Conservation (phyloP, 1,140 invertebrate genomes). For the Drosophila persimilis region DNA sequence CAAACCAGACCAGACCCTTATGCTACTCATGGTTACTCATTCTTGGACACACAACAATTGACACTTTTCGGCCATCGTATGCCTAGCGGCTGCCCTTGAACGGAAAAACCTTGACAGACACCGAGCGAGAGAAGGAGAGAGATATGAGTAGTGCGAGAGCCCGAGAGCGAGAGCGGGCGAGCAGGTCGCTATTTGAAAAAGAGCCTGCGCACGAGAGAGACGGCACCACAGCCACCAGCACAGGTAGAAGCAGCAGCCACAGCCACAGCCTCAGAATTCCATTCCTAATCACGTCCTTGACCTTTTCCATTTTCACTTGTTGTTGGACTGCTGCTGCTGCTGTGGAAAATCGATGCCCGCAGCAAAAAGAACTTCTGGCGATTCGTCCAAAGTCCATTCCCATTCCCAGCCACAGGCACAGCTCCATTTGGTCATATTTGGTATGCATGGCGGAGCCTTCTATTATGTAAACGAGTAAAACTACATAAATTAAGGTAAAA, state of each 20-base stretch:
- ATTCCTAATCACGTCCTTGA: slow-evolving; percentile 60
- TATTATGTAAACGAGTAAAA: slow-evolving; percentile 64
- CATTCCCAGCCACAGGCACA: not conserved
- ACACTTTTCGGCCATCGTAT: slow-evolving; percentile 30
- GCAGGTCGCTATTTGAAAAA: slow-evolving; percentile 5
- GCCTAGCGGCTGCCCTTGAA: slow-evolving; percentile 60
- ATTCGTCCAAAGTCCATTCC: slow-evolving; percentile 30
- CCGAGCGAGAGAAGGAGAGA: slow-evolving; percentile 1
- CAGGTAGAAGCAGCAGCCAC: slow-evolving; percentile 52
- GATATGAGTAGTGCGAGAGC: slow-evolving; percentile 6
- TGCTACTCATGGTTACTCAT: slow-evolving; percentile 18
- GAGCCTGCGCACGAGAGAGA: slow-evolving; percentile 47
- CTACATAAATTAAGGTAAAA: slow-evolving; percentile 66
- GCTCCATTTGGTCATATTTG: slow-evolving; percentile 44
- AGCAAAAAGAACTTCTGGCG: slow-evolving; percentile 6
- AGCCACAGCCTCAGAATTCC: too few species aligned
- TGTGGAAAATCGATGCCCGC: slow-evolving; percentile 60
- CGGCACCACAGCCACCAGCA: slow-evolving; percentile 27
- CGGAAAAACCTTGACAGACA: slow-evolving; percentile 61
- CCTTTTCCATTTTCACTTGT: slow-evolving; percentile 56
- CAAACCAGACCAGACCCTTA: not conserved
- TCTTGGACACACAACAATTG: slow-evolving; percentile 12
- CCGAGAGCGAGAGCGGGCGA: slow-evolving; percentile 6
- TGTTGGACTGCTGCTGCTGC: slow-evolving; percentile 31
- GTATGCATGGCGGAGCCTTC: slow-evolving; percentile 56